Conservation (phyloP, 1,140 invertebrate genomes). For the Drosophila pseudoananassae region DNA sequence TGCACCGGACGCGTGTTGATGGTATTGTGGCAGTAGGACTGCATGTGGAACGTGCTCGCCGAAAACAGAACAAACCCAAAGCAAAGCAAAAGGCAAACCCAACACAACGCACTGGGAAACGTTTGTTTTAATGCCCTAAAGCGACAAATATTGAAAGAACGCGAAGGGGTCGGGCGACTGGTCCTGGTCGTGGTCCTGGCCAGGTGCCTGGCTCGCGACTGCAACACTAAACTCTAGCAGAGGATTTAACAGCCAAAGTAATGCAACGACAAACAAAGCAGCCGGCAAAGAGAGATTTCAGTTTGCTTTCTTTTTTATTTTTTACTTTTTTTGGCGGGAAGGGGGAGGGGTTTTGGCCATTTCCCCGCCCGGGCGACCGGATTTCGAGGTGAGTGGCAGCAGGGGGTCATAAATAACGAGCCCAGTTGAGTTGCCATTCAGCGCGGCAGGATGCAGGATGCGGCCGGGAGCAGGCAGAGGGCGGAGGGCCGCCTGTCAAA, state of each 20-base stretch:
- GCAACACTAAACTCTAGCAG: slow-evolving; percentile 61
- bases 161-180: slow-evolving; percentile 3
- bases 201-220: slow-evolving; percentile 3
- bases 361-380: slow-evolving; percentile 35
- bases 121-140: slow-evolving; percentile 81
- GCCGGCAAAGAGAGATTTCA: slow-evolving; percentile 42
- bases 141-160: slow-evolving; percentile 75
- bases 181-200: background rate
- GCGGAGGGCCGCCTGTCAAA: slow-evolving; percentile 53
- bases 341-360: slow-evolving; percentile 16
- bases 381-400: slow-evolving; percentile 13
- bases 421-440: slow-evolving; percentile 69
- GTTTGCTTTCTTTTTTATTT: slow-evolving; percentile 16
- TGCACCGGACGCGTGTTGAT: slow-evolving; percentile 29
- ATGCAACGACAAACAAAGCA: slow-evolving; percentile 81
- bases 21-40: slow-evolving; percentile 67
- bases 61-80: slow-evolving; percentile 37
- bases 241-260: slow-evolving; percentile 77
- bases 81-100: slow-evolving; percentile 52
- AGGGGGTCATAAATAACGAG: slow-evolving; percentile 69
- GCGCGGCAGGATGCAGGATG: slow-evolving; percentile 36
- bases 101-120: slow-evolving; percentile 71
- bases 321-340: slow-evolving; percentile 12
- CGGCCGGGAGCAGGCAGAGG: background rate
- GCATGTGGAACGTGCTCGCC: slow-evolving; percentile 64